Evolutionary conservation across 2,888 invertebrate genomes (phyloP).

Genomic region (Oegoconia quadripuncta): DNA sequence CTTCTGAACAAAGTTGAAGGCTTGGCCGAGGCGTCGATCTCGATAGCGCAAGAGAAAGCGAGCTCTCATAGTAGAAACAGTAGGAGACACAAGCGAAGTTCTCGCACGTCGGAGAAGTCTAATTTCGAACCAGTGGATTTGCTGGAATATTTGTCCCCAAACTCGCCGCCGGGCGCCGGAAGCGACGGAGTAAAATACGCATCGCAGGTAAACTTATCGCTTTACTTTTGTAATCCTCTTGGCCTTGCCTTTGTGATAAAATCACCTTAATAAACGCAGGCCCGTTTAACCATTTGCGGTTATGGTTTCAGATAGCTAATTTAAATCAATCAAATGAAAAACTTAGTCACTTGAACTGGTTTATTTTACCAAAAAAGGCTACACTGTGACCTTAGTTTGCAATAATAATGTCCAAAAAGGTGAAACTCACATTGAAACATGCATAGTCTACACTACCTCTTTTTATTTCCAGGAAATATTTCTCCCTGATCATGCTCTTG

Average conservation of each 20-base stretch:
- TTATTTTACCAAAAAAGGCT: too few species aligned
- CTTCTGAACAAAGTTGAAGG: slow-evolving; percentile 86
- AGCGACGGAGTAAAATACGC: slow-evolving; percentile 74
- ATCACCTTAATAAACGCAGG: too few species aligned
- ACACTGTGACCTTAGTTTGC: too few species aligned
- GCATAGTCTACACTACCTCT: background rate
- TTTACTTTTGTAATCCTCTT: too few species aligned
- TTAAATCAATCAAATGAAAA: too few species aligned
- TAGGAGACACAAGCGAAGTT: slow-evolving; percentile 73
- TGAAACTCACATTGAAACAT: too few species aligned
- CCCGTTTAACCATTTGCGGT: too few species aligned
- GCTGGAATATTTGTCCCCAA: slow-evolving; percentile 77
- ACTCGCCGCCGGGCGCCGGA: slow-evolving; percentile 73
- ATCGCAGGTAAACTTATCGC: slow-evolving; percentile 55
- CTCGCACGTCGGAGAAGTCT: slow-evolving; percentile 77
- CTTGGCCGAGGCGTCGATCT: slow-evolving; percentile 63
- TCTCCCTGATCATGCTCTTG: slow-evolving; percentile 90
- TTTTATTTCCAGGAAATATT: slow-evolving; percentile 82
- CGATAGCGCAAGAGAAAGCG: slow-evolving; percentile 64
- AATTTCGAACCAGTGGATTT: slow-evolving; percentile 81
- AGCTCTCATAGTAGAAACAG: slow-evolving; percentile 62
- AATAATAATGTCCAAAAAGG: too few species aligned
- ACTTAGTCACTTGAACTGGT: too few species aligned
- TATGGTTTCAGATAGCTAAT: too few species aligned
- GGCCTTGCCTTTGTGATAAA: too few species aligned